Percentiles rank a stretch among this genome's conserved stretches.
Conservation (phyloP, 2,888 invertebrate genomes). For the Ophion costatus region DNA sequence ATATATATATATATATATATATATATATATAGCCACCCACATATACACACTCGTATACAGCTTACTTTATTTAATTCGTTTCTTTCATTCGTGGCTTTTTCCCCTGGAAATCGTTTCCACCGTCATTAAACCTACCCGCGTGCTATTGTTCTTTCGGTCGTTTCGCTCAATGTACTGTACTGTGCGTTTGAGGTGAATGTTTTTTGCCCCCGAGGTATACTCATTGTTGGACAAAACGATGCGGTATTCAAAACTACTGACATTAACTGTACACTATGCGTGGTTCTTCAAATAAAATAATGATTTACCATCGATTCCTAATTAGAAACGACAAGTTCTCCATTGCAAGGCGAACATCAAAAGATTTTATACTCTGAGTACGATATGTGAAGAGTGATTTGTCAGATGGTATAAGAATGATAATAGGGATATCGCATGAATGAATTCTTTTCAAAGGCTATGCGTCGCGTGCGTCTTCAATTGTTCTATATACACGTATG, state of each 20-base stretch:
- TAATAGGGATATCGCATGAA: too few relatives aligned
- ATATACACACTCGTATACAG: not conserved
- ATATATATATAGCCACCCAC: too few relatives aligned
- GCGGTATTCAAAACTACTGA: not conserved
- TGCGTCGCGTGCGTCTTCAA: too few relatives aligned
- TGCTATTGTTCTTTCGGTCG: slow-evolving; percentile 17
- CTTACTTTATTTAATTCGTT: slow-evolving; percentile 28
- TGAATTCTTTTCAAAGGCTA: too few relatives aligned
- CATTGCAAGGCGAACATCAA: too few relatives aligned
- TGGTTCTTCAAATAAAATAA: not conserved
- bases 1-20: not conserved
- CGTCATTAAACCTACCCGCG: slow-evolving; percentile 14
- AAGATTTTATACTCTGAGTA: too few relatives aligned
- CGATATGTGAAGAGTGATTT: too few relatives aligned
- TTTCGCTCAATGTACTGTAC: slow-evolving; percentile 21
- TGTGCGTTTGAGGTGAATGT: slow-evolving; percentile 5
- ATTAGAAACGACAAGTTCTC: too few relatives aligned
- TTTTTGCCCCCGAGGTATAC: slow-evolving; percentile 10
- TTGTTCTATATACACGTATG: too few relatives aligned
- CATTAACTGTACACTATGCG: not conserved
- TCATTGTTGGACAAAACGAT: slow-evolving; percentile 8
- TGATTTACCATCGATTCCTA: too few relatives aligned
- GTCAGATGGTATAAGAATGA: too few relatives aligned
- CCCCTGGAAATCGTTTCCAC: not conserved
- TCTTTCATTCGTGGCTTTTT: slow-evolving; percentile 20